A percentile compares a stretch with the other conserved stretches of the same genome.
Evolutionary conservation across 2,888 invertebrate species (phyloP).

Genomic region (Rotaria sp.): DNA sequence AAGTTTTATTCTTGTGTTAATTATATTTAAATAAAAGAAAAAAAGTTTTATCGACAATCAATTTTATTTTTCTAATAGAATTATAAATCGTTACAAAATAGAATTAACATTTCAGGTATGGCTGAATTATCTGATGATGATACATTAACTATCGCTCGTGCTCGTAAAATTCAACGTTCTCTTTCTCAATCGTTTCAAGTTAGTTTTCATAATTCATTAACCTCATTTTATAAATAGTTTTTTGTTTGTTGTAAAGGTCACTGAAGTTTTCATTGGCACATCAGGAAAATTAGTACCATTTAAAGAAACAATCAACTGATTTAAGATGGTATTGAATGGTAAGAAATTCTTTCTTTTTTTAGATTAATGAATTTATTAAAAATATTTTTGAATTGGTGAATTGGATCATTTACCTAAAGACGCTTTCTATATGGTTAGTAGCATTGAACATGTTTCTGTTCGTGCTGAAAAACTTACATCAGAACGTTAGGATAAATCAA

Average conservation of each 20-base stretch:
- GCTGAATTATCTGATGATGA: constrained; percentile 98
- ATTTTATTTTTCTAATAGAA: constrained; percentile 43
- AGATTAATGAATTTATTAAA: too few relatives aligned
- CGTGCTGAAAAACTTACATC: constrained; percentile 72
- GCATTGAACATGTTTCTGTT: constrained; percentile 81
- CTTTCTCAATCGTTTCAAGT: constrained; percentile 89
- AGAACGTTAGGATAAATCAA: constrained; percentile 43
- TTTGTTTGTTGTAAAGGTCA: constrained; percentile 62
- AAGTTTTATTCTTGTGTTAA: background rate
- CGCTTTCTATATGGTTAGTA: constrained; percentile 99
- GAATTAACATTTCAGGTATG: constrained; percentile 97
- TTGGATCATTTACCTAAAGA: constrained; percentile 91
- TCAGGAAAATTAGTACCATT: constrained; percentile 87
- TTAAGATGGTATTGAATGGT: constrained; percentile 71
- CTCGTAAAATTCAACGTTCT: constrained; percentile 95
- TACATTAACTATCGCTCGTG: constrained; percentile 87
- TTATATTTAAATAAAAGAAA: background rate
- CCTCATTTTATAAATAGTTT: too few relatives aligned
- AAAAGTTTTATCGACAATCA: background rate
- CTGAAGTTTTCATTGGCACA: constrained; percentile 95
- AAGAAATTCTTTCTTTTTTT: background rate
- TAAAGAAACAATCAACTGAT: constrained; percentile 81
- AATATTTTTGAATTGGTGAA: constrained; percentile 61
- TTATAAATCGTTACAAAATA: constrained; percentile 80
- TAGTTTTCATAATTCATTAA: background rate